Conservation (phyloP, 2,888 invertebrate genomes). For the Argyresthia goedartella region DNA sequence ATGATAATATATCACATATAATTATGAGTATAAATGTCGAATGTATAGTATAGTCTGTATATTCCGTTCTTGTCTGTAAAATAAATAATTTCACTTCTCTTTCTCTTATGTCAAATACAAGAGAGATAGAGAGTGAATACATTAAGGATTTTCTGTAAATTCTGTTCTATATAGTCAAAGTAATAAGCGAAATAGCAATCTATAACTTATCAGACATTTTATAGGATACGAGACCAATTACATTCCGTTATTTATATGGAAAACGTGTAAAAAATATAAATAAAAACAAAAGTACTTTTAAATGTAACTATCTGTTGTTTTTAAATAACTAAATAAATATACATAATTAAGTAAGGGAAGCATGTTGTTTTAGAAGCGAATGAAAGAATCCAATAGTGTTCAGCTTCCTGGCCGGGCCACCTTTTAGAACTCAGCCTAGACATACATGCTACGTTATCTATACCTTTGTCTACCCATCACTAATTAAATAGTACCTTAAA, state of each 20-base stretch:
- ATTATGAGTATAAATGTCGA: background rate
- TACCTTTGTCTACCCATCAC: no score
- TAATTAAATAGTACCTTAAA: no score
- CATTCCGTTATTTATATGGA: background rate
- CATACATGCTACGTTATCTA: no score
- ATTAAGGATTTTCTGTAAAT: background rate
- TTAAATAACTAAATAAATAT: background rate
- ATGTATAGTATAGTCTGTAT: background rate
- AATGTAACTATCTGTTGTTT: background rate
- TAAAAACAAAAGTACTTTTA: background rate
- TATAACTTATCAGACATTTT: background rate
- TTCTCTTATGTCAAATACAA: no score
- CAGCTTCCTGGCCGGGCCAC: no score
- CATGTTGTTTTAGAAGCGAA: background rate
- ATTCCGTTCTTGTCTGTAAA: background rate
- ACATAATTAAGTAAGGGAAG: background rate
- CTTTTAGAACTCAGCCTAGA: no score
- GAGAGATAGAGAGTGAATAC: background rate
- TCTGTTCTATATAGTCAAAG: background rate
- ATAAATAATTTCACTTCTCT: background rate
- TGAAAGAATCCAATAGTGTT: no score
- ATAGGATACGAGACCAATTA: background rate
- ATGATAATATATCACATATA: background rate
- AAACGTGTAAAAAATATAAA: background rate
- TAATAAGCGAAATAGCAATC: background rate